Evolutionary conservation across 2,113 vertebrate genomes (phyloP).

Genomic region (Ictidomys tridecemlineatus): DNA sequence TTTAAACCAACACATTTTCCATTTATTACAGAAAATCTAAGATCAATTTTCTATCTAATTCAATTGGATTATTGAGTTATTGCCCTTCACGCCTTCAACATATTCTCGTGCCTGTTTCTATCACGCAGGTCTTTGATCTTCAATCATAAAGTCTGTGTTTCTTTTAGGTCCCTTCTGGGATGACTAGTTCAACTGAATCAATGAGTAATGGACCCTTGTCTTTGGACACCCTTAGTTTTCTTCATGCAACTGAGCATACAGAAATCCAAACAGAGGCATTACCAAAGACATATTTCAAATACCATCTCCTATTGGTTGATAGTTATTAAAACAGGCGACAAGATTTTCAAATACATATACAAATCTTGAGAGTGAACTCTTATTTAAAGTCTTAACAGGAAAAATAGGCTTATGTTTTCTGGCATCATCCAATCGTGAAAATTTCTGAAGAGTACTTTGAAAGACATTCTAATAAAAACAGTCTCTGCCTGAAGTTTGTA

Average conservation of each 20-base stretch:
- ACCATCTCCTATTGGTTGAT: neutral
- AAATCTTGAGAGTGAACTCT: neutral
- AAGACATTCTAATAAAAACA: constrained; percentile 18
- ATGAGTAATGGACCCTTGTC: neutral
- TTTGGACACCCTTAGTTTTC: neutral
- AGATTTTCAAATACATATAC: neutral
- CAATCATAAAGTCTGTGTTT: neutral
- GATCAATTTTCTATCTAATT: constrained; percentile 60
- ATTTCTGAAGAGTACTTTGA: neutral
- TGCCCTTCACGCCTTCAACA: constrained; percentile 55
- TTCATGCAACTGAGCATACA: neutral
- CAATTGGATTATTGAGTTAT: constrained; percentile 55
- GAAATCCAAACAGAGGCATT: constrained; percentile 57
- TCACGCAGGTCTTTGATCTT: constrained; percentile 64
- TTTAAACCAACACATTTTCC: constrained; percentile 23
- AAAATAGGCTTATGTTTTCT: neutral
- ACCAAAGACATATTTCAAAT: constrained; percentile 2
- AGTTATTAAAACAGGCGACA: neutral
- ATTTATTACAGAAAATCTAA: constrained; percentile 75
- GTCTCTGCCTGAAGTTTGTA: neutral
- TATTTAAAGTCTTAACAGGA: constrained; percentile 3
- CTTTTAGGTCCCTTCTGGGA: neutral
- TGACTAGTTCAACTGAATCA: constrained; percentile 26
- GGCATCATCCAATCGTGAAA: neutral
- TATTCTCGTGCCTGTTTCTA: constrained; percentile 52